Evolutionary conservation across 2,113 vertebrate species (phyloP).

Genomic region (Ailuropoda melanoleuca): DNA sequence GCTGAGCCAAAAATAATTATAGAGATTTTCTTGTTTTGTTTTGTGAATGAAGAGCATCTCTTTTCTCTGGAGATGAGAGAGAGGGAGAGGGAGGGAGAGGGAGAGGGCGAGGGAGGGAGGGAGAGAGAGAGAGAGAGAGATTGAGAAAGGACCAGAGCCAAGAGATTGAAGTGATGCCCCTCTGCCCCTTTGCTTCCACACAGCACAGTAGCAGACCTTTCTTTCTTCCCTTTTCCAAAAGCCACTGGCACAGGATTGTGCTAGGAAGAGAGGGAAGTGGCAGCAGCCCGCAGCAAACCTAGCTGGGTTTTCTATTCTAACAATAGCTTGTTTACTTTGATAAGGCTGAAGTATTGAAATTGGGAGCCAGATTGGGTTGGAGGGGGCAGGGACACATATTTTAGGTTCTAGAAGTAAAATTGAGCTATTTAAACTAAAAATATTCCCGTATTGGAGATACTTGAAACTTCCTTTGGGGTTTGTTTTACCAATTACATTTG

Average conservation of each 20-base stretch:
- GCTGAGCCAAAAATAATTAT: constrained; percentile 79
- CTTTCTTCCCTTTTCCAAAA: constrained; percentile 68
- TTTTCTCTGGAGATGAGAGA: constrained; percentile 54
- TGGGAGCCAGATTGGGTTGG: constrained; percentile 28
- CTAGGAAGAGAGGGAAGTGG: constrained; percentile 14
- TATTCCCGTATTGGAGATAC: constrained; percentile 64
- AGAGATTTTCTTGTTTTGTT: constrained; percentile 82
- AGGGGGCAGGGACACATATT: background rate
- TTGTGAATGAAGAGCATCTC: constrained; percentile 79
- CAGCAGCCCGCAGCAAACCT: background rate
- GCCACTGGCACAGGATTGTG: constrained; percentile 49
- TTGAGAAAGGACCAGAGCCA: constrained; percentile 3
- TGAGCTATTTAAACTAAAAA: constrained; percentile 74
- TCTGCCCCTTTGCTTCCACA: constrained; percentile 33
- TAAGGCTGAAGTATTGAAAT: constrained; percentile 71
- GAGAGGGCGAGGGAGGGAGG: background rate
- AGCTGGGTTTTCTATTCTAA: constrained; percentile 59
- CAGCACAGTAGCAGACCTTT: constrained; percentile 26
- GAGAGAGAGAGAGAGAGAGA: background rate
- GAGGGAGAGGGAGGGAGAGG: background rate
- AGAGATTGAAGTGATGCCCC: constrained; percentile 67
- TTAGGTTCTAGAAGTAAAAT: constrained; percentile 67
- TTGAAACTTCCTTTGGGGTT: constrained; percentile 74
- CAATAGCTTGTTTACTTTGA: constrained; percentile 67
- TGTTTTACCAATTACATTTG: constrained; percentile 70